A percentile compares a stretch with the other conserved stretches of the same genome.
These are phyloP conservation scores for Danionella dracula DNA, from an alignment of 2,797 vertebrate species.

Conservation along the genomic window DNA sequence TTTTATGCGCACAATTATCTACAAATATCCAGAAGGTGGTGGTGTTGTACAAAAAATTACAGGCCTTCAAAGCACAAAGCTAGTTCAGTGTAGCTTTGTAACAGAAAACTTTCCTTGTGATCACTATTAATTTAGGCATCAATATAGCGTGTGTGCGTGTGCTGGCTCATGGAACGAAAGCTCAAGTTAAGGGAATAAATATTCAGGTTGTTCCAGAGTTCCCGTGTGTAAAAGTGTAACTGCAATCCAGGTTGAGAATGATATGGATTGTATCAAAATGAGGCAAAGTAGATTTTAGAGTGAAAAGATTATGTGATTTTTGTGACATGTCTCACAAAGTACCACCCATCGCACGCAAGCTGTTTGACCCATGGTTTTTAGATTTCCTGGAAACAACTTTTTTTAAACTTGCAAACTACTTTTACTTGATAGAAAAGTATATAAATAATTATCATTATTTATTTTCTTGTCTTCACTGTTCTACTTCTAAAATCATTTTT, in stretches of 20 bases:
- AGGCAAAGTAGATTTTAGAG: conserved; percentile 19
- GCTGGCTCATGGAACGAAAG: conserved; percentile 29
- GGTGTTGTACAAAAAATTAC: conserved; percentile 28
- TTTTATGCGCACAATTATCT: not conserved
- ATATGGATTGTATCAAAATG: conserved; percentile 1
- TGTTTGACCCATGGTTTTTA: not conserved
- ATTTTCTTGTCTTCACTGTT: too few relatives aligned
- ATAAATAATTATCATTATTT: too few relatives aligned
- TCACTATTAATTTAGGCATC: conserved; percentile 36
- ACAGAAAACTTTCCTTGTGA: conserved; percentile 14
- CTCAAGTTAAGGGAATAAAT: conserved; percentile 42
- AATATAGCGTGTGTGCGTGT: conserved; percentile 35
- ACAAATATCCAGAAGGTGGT: conserved; percentile 51
- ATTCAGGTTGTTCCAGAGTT: conserved; percentile 39
- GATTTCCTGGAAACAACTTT: conserved; percentile 2
- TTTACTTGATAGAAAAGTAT: too few relatives aligned
- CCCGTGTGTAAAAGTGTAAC: conserved; percentile 23
- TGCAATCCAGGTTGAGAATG: conserved; percentile 7
- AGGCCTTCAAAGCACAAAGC: not conserved
- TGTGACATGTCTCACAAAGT: conserved; percentile 21
- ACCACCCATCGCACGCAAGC: conserved; percentile 20
- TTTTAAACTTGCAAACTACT: too few relatives aligned
- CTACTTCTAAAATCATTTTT: too few relatives aligned
- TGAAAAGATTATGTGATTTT: conserved; percentile 15
- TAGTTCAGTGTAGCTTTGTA: not conserved